These are phyloP conservation scores for Procavia capensis DNA, from an alignment of 2,113 vertebrate genomes.

Conservation along the genomic window DNA sequence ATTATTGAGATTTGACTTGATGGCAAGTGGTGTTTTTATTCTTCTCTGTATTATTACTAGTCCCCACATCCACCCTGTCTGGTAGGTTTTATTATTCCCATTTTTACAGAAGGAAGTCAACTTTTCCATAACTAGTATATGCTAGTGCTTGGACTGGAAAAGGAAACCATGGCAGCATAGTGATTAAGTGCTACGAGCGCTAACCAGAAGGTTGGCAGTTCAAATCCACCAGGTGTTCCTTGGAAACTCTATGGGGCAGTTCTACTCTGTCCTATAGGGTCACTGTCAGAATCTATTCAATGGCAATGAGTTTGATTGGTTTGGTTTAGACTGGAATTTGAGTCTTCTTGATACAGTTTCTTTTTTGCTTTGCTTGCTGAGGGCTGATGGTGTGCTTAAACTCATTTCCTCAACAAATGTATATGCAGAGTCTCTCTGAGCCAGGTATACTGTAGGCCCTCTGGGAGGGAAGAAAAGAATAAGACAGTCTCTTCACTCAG, in stretches of 20 bases:
- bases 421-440: background rate
- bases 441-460: background rate
- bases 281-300: too few species aligned
- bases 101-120: background rate
- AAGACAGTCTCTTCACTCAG: background rate
- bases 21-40: background rate
- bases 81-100: background rate
- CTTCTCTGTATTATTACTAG: background rate
- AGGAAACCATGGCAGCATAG: too few species aligned
- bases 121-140: background rate
- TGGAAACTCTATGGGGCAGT: too few species aligned
- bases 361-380: background rate
- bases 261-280: too few species aligned
- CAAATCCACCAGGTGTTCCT: too few species aligned
- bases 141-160: background rate
- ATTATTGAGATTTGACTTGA: background rate
- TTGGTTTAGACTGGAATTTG: background rate
- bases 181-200: too few species aligned
- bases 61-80: background rate
- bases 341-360: background rate
- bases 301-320: too few species aligned
- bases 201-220: too few species aligned
- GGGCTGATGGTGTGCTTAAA: background rate
- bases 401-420: background rate
- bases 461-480: background rate